These are phyloP conservation scores for Hirudo medicinalis DNA, from an alignment of 1,140 invertebrate species.

Conservation along the genomic window DNA sequence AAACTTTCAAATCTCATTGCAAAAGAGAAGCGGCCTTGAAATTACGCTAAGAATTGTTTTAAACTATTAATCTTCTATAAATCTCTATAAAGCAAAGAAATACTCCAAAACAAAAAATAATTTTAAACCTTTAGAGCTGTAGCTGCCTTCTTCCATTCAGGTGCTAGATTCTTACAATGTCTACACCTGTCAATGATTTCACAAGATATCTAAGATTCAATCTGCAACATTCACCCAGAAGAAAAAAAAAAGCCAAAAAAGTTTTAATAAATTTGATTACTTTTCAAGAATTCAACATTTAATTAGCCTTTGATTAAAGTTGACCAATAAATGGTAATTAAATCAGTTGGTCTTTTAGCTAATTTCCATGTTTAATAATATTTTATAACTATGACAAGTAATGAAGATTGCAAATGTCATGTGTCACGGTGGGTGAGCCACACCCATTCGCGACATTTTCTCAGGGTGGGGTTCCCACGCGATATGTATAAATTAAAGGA, in stretches of 20 bases:
- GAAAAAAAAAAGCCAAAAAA: not conserved
- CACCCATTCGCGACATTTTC: no score
- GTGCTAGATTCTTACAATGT: slow-evolving; percentile 86
- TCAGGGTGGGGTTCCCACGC: no score
- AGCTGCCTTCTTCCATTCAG: slow-evolving; percentile 88
- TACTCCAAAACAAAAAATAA: not conserved
- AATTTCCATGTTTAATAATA: not conserved
- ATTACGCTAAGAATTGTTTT: not conserved
- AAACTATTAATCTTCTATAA: not conserved
- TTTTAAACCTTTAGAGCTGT: slow-evolving; percentile 69
- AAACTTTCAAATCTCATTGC: not conserved
- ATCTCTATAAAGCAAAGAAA: not conserved
- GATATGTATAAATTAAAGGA: no score
- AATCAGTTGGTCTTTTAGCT: not conserved
- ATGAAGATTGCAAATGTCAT: no score
- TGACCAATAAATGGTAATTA: not conserved
- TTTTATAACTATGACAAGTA: no score
- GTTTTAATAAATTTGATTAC: not conserved
- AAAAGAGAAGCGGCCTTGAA: slow-evolving; percentile 7
- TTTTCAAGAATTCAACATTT: not conserved
- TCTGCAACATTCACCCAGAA: no score
- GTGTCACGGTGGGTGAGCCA: no score
- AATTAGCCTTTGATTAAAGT: not conserved
- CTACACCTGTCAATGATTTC: slow-evolving; percentile 43
- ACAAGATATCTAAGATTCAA: slow-evolving; percentile 17